Evolutionary conservation across 2,888 invertebrate species (phyloP), one percentile per base, ranked within the genome.

Genomic region (Coecobrya sp.): DNA sequence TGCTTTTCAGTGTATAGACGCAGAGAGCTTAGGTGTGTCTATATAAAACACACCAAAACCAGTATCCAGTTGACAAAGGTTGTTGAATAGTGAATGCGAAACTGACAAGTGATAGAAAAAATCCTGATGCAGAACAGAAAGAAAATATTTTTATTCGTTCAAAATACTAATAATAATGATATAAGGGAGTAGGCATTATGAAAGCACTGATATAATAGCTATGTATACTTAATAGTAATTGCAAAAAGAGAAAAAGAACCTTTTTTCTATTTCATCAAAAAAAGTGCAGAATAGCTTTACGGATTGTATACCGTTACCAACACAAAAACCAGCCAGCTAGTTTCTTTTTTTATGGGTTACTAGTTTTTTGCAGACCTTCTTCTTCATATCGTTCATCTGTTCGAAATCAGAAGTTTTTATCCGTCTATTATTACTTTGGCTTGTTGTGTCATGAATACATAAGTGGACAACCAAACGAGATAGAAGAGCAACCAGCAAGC

Each of bases 391-490:
- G 16, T 59, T 70, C 73, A 73, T 70, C 52, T 36, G 76, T 89
- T 90, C 65, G 76, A 90, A 90, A 90, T 85, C 85, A 85, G 49
- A 90, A 76, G 45, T 90, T 90, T 79, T 70, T 59, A 85, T 90
- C 85, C 85, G 45, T 90, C 85, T 45, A 90, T 90, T 68, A 49
- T 84, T 85, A 85, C 65, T 27, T 25, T 16, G 59, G n/a, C 36
- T 30, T 22, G 73, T 79, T 59, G 85, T 85, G 90, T 85, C 90
- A 85, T 90, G 90, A 85, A 85, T 90, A 52, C 85, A 19, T 55
- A 76, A 90, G 55, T 52, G 27, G 36, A 52, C 36, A 30, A 22
- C 81, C 36, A 65, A 68, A 25, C 0, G 27, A 42, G 13, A 42
- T 25, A 27, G 16, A 65, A 62, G 55, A 68, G 52, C 62, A 62